Evolutionary conservation across 2,113 vertebrate genomes (phyloP).

Genomic region (Cephalopholis sonnerati): DNA sequence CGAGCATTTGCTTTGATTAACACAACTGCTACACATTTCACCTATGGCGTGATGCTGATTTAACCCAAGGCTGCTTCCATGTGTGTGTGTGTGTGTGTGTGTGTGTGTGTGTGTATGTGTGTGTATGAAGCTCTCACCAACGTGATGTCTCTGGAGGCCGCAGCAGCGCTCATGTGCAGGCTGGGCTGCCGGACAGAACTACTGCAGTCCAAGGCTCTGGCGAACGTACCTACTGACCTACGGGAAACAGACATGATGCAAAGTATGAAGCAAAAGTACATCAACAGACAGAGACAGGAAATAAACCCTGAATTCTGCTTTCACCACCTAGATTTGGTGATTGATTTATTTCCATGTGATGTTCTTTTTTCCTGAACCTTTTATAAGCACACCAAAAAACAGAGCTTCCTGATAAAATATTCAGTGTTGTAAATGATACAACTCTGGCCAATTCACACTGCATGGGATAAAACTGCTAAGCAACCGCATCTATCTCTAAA

Average conservation of each 20-base stretch:
- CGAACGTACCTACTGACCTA: conserved; percentile 88
- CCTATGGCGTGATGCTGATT: conserved; percentile 17
- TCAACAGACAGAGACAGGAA: not conserved
- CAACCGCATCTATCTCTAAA: conserved; percentile 2
- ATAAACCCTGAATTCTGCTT: not conserved
- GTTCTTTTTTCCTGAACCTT: not conserved
- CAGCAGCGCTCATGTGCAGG: conserved; percentile 89
- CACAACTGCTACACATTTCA: not conserved
- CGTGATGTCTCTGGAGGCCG: conserved; percentile 88
- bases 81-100: conserved; percentile 23
- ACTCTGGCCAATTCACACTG: not conserved
- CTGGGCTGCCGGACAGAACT: conserved; percentile 89
- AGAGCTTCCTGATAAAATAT: conserved; percentile 46
- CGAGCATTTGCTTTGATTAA: conserved; percentile 41
- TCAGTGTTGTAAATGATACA: conserved; percentile 21
- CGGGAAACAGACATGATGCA: not conserved
- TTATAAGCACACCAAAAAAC: not conserved
- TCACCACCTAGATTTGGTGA: not conserved
- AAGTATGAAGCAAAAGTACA: not conserved
- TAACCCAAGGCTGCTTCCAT: conserved; percentile 10
- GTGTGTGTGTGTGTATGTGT: too few species aligned
- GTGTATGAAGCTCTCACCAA: conserved; percentile 76
- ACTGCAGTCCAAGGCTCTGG: conserved; percentile 88
- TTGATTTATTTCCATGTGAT: not conserved
- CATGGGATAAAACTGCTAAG: not conserved